A percentile compares a stretch with the other conserved stretches of the same genome.
Conservation (phyloP, 2,888 invertebrate species). For the Mesorhabditis belari region DNA sequence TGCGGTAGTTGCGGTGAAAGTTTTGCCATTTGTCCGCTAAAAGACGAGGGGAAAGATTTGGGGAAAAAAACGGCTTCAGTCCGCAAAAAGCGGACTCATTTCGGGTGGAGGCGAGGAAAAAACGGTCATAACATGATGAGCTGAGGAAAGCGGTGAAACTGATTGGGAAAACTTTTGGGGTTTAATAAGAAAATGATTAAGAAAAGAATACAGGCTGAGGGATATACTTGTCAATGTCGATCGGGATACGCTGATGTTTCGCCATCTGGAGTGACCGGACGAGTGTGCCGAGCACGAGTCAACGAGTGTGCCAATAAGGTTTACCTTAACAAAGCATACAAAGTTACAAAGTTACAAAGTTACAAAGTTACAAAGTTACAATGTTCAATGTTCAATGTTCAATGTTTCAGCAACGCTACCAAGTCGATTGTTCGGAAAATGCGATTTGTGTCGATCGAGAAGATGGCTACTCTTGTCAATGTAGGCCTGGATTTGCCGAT, state of each 20-base stretch:
- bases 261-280: slow-evolving; percentile 30
- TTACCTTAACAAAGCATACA: no score
- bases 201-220: slow-evolving; percentile 35
- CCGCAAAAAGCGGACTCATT: neutral
- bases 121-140: no score
- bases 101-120: no score
- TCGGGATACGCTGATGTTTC: slow-evolving; percentile 52
- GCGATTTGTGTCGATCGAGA: slow-evolving; percentile 52
- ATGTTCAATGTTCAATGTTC: no score
- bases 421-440: slow-evolving; percentile 50
- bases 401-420: slow-evolving; percentile 14
- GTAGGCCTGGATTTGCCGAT: slow-evolving; percentile 52
- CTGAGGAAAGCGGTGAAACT: no score
- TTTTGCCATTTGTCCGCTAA: neutral
- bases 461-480: slow-evolving; percentile 39
- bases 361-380: no score
- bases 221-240: slow-evolving; percentile 49
- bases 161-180: no score
- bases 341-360: no score
- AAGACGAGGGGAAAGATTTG: neutral
- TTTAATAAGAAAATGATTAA: neutral
- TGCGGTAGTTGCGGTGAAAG: no score
- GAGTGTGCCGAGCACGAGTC: slow-evolving; percentile 45
- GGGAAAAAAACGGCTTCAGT: neutral
- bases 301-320: slow-evolving; percentile 50